Conservation (phyloP, 30 jellyfish, hydroid and myxozoan genomes). For the Chrysaora quinquecirrha region DNA sequence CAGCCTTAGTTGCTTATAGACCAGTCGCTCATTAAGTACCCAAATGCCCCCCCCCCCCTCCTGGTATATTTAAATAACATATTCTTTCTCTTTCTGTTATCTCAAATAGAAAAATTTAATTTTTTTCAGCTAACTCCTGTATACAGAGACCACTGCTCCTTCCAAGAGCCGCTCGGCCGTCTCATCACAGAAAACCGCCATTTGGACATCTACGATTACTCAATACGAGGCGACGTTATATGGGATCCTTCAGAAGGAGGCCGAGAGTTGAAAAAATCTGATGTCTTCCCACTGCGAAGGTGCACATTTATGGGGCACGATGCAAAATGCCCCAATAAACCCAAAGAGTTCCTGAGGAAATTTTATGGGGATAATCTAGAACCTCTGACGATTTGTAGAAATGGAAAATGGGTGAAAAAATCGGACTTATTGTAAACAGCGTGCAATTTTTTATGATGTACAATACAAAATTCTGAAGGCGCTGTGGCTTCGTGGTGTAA, state of each 20-base stretch:
- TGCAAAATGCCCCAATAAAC: slow-evolving; percentile 81
- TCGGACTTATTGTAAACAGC: too few relatives aligned
- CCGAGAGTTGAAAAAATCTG: slow-evolving; percentile 48
- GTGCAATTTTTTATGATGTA: too few relatives aligned
- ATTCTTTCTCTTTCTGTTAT: too few relatives aligned
- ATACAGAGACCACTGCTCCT: slow-evolving; percentile 90
- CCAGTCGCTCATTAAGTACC: too few relatives aligned
- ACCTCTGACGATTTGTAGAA: slow-evolving; percentile 66
- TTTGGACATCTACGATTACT: slow-evolving; percentile 85
- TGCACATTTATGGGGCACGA: slow-evolving; percentile 70
- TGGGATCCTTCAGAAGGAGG: slow-evolving; percentile 97
- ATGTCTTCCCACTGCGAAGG: slow-evolving; percentile 80
- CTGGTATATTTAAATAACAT: too few relatives aligned
- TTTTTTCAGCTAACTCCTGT: slow-evolving; percentile 60
- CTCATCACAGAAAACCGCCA: slow-evolving; percentile 73
- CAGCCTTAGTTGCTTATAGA: too few relatives aligned
- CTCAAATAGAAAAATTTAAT: too few relatives aligned
- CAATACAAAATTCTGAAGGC: too few relatives aligned
- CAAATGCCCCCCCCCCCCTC: too few relatives aligned
- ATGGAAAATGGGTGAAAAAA: slow-evolving; percentile 81
- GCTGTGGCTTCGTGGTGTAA: too few relatives aligned
- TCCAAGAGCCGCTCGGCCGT: slow-evolving; percentile 94
- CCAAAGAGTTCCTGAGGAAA: slow-evolving; percentile 39
- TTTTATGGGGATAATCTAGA: slow-evolving; percentile 62
- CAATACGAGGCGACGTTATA: slow-evolving; percentile 31